A percentile compares a stretch with the other conserved stretches of the same genome.
Conservation (phyloP, 53 echinoderm and acorn worm species). For the Henricia sp. region DNA sequence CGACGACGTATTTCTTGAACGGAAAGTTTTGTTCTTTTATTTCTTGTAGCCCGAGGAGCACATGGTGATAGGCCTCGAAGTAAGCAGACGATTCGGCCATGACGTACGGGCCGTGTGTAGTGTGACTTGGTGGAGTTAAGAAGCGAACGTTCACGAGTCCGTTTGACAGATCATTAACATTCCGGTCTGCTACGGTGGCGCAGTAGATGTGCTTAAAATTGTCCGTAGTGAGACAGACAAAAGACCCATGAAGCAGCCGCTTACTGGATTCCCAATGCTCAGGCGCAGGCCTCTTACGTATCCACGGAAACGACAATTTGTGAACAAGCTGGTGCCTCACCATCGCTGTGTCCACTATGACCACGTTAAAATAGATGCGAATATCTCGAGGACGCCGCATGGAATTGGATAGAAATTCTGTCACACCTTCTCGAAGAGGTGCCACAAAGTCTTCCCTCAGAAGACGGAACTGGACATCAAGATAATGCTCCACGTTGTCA, state of each 20-base stretch:
- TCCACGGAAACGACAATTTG: constrained; percentile 51
- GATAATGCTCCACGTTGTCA: too few relatives aligned
- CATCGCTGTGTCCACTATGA: neutral
- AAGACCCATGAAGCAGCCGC: constrained; percentile 78
- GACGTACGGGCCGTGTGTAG: constrained; percentile 83
- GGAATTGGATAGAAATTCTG: too few relatives aligned
- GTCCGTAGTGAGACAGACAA: constrained; percentile 76
- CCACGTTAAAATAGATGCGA: too few relatives aligned
- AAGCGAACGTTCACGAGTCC: constrained; percentile 58
- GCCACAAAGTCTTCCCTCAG: too few relatives aligned
- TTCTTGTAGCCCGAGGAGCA: too few relatives aligned
- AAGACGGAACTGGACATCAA: too few relatives aligned
- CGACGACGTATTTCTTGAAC: too few relatives aligned
- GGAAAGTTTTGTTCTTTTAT: too few relatives aligned
- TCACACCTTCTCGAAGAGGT: too few relatives aligned
- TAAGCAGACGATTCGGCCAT: too few relatives aligned
- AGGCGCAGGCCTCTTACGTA: neutral
- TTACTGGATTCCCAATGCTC: constrained; percentile 81
- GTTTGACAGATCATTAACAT: constrained; percentile 53
- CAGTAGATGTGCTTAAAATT: constrained; percentile 71
- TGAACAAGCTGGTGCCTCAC: neutral
- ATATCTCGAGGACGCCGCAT: too few relatives aligned
- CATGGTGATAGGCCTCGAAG: too few relatives aligned
- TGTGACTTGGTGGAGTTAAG: constrained; percentile 62
- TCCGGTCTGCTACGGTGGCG: constrained; percentile 80